A percentile compares a stretch with the other conserved stretches of the same genome.
These are phyloP conservation scores for Neoscelio sp. DNA, from an alignment of 2,888 invertebrate genomes.

Conservation along the genomic window DNA sequence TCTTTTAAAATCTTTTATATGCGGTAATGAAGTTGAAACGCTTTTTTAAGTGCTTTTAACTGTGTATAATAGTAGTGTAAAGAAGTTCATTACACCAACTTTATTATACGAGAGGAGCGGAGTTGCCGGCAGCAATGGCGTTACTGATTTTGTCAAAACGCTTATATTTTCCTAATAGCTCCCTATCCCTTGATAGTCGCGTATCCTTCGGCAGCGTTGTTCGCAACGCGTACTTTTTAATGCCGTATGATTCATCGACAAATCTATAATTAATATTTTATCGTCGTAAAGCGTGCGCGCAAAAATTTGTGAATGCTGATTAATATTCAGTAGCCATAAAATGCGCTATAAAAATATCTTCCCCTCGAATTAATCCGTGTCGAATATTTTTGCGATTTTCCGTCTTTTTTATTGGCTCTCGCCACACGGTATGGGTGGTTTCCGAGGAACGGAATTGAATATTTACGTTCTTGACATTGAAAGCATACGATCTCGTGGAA, in stretches of 20 bases:
- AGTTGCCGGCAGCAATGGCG: conserved; percentile 3
- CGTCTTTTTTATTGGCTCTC: conserved; percentile 29
- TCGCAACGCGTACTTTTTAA: background rate
- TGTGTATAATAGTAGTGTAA: conserved; percentile 63
- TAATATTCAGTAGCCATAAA: conserved; percentile 32
- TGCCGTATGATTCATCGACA: background rate
- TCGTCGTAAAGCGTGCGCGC: conserved; percentile 24
- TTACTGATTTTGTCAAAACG: conserved; percentile 50
- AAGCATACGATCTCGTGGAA: conserved; percentile 63
- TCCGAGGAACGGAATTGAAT: conserved; percentile 61
- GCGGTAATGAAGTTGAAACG: conserved; percentile 65
- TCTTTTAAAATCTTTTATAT: conserved; percentile 64
- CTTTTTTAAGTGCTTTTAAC: conserved; percentile 56
- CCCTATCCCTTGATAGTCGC: background rate
- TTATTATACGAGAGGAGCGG: conserved; percentile 29
- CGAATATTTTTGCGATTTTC: conserved; percentile 24
- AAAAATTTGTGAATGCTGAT: conserved; percentile 15
- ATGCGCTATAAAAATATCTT: conserved; percentile 8
- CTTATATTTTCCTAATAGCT: conserved; percentile 32
- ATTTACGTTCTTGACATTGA: conserved; percentile 65
- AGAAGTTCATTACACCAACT: conserved; percentile 58
- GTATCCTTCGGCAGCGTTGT: background rate
- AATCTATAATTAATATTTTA: conserved; percentile 27
- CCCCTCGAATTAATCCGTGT: conserved; percentile 25
- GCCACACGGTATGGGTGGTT: conserved; percentile 63